These are phyloP conservation scores for Ochropacha duplaris DNA, from an alignment of 2,888 invertebrate genomes.

Conservation along the genomic window DNA sequence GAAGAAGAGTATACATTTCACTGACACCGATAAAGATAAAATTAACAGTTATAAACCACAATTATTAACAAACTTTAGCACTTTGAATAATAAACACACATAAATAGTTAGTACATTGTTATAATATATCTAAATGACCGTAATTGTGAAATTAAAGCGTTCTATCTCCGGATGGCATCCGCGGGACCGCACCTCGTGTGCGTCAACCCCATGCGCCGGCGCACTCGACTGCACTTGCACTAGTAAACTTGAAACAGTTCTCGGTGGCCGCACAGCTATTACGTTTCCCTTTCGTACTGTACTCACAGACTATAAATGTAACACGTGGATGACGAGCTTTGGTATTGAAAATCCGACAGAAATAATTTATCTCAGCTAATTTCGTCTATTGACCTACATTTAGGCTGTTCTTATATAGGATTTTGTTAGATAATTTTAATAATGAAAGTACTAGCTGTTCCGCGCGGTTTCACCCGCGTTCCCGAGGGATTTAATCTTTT, in stretches of 20 bases:
- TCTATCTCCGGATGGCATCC: constrained; percentile 28
- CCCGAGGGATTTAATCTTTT: too few species aligned
- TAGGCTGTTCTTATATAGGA: too few species aligned
- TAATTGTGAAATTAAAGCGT: not conserved
- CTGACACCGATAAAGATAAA: too few species aligned
- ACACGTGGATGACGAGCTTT: not conserved
- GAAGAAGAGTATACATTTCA: too few species aligned
- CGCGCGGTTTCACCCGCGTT: too few species aligned
- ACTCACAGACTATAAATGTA: not conserved
- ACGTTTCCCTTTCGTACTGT: constrained; percentile 63
- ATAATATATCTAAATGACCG: constrained; percentile 11
- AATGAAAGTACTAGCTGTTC: too few species aligned
- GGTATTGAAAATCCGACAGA: not conserved
- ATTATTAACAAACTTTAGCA: too few species aligned
- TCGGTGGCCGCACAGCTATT: constrained; percentile 36
- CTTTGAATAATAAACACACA: not conserved
- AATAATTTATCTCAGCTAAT: not conserved
- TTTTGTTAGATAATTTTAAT: too few species aligned
- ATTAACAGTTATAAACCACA: too few species aligned
- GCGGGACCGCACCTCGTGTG: constrained; percentile 22
- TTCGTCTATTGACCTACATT: not conserved
- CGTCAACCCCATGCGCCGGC: constrained; percentile 32
- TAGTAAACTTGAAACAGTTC: constrained; percentile 72
- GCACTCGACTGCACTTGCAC: constrained; percentile 61
- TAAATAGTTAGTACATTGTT: not conserved